These are phyloP conservation scores for Neoscelio sp. DNA, from an alignment of 2,888 invertebrate species.

Conservation along the genomic window DNA sequence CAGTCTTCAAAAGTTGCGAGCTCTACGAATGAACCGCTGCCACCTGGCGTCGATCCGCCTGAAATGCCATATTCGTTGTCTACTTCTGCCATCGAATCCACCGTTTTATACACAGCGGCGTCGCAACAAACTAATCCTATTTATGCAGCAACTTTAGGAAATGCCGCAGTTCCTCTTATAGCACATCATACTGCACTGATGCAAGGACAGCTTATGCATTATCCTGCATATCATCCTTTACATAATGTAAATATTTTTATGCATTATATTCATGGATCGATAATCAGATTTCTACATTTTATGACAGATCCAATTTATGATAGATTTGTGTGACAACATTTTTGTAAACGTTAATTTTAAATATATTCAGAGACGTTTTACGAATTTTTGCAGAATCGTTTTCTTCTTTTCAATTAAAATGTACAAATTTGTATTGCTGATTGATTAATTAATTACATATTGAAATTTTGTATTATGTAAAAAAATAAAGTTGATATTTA, in stretches of 20 bases:
- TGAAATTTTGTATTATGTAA: no score
- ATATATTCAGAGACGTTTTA: no score
- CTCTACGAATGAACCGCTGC: conserved; percentile 82
- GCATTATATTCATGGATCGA: conserved; percentile 1
- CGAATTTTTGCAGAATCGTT: no score
- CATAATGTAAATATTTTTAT: conserved; percentile 74
- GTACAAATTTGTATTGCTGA: no score
- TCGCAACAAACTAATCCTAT: conserved; percentile 77
- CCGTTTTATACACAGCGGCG: conserved; percentile 76
- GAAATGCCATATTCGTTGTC: conserved; percentile 80
- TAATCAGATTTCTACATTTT: neutral
- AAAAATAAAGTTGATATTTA: no score
- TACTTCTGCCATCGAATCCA: conserved; percentile 76
- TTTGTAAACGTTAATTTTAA: conserved; percentile 1
- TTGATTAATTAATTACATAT: no score
- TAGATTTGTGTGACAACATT: no score
- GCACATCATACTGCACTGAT: conserved; percentile 77
- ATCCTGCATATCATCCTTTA: conserved; percentile 78
- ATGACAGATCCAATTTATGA: no score
- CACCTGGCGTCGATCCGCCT: conserved; percentile 84
- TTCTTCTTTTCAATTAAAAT: no score
- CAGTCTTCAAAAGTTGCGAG: conserved; percentile 21
- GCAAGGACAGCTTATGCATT: conserved; percentile 80
- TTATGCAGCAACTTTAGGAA: conserved; percentile 78
- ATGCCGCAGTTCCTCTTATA: conserved; percentile 77